Conservation (phyloP, 2,797 vertebrate species). For the Propithecus deckenii region DNA sequence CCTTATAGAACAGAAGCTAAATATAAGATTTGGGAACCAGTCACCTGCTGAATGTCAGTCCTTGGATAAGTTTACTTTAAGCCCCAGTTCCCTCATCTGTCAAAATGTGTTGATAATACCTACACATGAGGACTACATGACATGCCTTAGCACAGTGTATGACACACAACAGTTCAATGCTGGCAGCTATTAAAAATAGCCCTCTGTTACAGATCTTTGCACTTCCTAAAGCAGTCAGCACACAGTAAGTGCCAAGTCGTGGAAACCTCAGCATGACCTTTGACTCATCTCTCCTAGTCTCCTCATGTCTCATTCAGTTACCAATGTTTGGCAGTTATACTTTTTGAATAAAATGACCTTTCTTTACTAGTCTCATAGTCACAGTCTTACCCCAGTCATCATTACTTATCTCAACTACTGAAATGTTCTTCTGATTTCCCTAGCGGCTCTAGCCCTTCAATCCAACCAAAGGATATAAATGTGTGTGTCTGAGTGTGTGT, state of each 20-base stretch:
- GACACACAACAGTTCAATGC: not conserved
- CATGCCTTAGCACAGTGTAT: not conserved
- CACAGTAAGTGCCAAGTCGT: not conserved
- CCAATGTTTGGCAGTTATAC: not conserved
- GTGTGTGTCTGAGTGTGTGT: no score
- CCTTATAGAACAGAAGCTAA: not conserved
- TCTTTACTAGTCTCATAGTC: not conserved
- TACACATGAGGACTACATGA: not conserved
- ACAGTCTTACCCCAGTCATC: not conserved
- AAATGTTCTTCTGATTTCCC: not conserved
- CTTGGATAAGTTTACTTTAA: not conserved
- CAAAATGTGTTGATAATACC: slow-evolving; percentile 18
- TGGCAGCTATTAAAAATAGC: not conserved
- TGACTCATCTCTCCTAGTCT: not conserved
- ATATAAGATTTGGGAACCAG: not conserved
- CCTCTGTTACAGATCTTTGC: not conserved
- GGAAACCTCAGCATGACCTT: not conserved
- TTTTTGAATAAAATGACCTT: slow-evolving; percentile 11
- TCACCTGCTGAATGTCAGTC: not conserved
- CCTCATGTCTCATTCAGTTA: not conserved
- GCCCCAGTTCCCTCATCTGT: not conserved
- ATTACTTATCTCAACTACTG: not conserved
- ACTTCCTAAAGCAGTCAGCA: not conserved
- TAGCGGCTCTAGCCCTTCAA: not conserved
- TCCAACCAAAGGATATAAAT: not conserved